These are phyloP conservation scores for Oophaga sylvatica DNA, from an alignment of 2,797 vertebrate genomes.

Conservation along the genomic window DNA sequence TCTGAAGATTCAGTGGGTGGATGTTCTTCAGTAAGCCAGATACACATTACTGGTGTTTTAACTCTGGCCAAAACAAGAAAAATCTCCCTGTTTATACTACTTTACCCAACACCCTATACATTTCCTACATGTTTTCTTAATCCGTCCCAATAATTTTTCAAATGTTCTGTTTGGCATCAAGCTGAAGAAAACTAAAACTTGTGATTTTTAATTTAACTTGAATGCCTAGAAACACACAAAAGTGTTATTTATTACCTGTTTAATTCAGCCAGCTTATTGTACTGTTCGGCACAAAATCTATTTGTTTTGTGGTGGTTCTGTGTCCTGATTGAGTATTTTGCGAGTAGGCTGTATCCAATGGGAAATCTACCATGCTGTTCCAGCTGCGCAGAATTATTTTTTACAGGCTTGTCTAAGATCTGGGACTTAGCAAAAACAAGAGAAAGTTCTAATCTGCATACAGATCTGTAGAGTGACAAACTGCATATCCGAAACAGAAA, in stretches of 20 bases:
- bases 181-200: conserved; percentile 4
- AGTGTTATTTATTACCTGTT: neutral
- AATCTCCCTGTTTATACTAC: conserved; percentile 40
- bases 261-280: too few species aligned
- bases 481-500: too few species aligned
- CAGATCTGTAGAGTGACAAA: too few species aligned
- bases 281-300: too few species aligned
- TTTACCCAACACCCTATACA: conserved; percentile 19
- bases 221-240: neutral
- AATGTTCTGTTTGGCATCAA: conserved; percentile 31
- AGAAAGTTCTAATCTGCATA: too few species aligned
- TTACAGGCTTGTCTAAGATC: too few species aligned
- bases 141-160: conserved; percentile 8
- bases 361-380: too few species aligned
- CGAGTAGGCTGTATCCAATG: too few species aligned
- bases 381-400: too few species aligned
- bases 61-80: conserved; percentile 30
- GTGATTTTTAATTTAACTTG: conserved; percentile 8
- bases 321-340: too few species aligned
- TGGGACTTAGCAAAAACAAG: too few species aligned
- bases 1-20: conserved; percentile 33
- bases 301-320: too few species aligned
- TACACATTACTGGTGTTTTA: conserved; percentile 31
- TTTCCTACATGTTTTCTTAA: conserved; percentile 18
- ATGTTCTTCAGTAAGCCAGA: conserved; percentile 38